A percentile compares a stretch with the other conserved stretches of the same genome.
Evolutionary conservation across 2,113 vertebrate species (phyloP).

Genomic region (Macroglossus sobrinus): DNA sequence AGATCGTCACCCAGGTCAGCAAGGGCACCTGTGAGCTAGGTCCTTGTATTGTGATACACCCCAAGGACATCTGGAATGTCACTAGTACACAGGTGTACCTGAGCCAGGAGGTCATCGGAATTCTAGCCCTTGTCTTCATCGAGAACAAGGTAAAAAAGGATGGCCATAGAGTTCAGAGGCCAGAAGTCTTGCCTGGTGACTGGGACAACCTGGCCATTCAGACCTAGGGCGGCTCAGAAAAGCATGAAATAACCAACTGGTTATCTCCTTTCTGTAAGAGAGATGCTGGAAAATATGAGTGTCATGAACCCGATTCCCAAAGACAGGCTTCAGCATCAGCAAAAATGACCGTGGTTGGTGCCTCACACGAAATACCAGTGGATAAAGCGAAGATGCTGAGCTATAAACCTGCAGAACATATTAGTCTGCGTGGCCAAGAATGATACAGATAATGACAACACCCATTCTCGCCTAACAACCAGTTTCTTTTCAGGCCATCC

Average conservation of each 20-base stretch:
- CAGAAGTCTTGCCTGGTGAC: conserved; percentile 92
- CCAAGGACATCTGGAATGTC: conserved; percentile 92
- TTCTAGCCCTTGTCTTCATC: conserved; percentile 94
- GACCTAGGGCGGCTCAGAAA: conserved; percentile 94
- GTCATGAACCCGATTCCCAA: conserved; percentile 88
- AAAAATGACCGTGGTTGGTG: conserved; percentile 87
- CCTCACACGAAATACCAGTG: conserved; percentile 85
- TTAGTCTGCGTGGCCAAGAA: conserved; percentile 24
- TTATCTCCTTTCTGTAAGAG: conserved; percentile 90
- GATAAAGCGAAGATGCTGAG: conserved; percentile 82
- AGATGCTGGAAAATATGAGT: conserved; percentile 92
- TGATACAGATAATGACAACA: conserved; percentile 62
- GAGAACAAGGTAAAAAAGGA: conserved; percentile 90
- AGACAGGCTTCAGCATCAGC: conserved; percentile 90
- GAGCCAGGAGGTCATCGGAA: conserved; percentile 93
- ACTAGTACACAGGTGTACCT: conserved; percentile 92
- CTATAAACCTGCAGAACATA: conserved; percentile 72
- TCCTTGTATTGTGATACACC: conserved; percentile 91
- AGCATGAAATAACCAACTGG: conserved; percentile 96
- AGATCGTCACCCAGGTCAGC: too few relatives aligned
- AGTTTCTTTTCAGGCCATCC: conserved; percentile 51
- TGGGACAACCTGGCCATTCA: conserved; percentile 94
- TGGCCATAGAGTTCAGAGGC: conserved; percentile 81
- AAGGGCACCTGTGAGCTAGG: conserved; percentile 67
- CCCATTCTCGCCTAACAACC: conserved; percentile 68